These are phyloP conservation scores for Cassiopea andromeda DNA, from an alignment of 30 jellyfish, hydroid and myxozoan genomes.

Conservation along the genomic window DNA sequence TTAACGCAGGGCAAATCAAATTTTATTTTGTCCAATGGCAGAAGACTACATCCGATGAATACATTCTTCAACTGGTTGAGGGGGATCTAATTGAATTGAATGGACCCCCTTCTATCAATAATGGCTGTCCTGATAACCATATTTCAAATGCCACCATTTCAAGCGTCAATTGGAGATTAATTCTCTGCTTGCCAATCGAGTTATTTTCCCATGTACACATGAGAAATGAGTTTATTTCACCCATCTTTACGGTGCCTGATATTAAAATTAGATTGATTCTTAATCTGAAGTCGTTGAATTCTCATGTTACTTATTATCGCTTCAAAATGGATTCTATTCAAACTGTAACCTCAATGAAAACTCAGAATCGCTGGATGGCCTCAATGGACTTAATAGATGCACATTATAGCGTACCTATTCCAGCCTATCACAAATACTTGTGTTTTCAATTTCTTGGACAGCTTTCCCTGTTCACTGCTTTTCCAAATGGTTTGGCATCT, in stretches of 20 bases:
- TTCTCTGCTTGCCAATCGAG: background rate
- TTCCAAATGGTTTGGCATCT: conserved; percentile 4
- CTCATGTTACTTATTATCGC: background rate
- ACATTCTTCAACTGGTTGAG: background rate
- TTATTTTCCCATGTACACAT: background rate
- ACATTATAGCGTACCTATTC: background rate
- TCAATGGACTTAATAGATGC: background rate
- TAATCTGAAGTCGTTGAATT: background rate
- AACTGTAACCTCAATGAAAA: background rate
- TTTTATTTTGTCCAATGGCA: background rate
- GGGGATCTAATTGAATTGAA: background rate
- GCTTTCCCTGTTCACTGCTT: background rate
- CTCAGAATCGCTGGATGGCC: background rate
- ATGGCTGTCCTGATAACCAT: background rate
- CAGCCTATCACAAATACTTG: background rate
- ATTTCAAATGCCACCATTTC: background rate
- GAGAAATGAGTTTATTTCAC: background rate
- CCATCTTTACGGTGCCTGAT: background rate
- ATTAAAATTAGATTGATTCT: background rate
- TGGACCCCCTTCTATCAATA: background rate
- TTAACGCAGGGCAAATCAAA: background rate
- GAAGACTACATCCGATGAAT: background rate
- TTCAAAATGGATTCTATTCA: background rate
- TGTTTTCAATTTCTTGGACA: background rate
- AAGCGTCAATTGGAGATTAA: background rate